Evolutionary conservation across 2,113 vertebrate species (phyloP).

Genomic region (Glaucidium brasilianum): DNA sequence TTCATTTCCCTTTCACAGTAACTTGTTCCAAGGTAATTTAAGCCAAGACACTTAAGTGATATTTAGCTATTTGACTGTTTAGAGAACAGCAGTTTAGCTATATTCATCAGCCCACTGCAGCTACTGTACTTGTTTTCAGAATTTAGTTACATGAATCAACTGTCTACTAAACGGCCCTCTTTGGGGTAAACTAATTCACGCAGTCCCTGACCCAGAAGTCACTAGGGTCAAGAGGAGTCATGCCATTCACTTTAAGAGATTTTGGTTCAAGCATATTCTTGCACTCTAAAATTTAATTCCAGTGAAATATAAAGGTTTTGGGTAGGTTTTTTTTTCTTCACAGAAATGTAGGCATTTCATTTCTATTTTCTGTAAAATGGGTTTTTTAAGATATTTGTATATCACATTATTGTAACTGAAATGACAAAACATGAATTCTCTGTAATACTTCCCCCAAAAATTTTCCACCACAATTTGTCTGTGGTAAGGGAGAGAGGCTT

Average conservation of each 20-base stretch:
- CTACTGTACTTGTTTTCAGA: slow-evolving; percentile 38
- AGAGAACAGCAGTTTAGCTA: slow-evolving; percentile 48
- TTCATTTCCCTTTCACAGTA: slow-evolving; percentile 64
- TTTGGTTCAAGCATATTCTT: not conserved
- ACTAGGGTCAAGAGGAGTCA: not conserved
- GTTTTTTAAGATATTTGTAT: not conserved
- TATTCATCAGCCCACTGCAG: slow-evolving; percentile 19
- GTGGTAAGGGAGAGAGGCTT: not conserved
- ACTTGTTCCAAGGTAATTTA: slow-evolving; percentile 65
- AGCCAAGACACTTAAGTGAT: slow-evolving; percentile 60
- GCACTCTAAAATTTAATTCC: not conserved
- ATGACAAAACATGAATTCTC: not conserved
- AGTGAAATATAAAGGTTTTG: not conserved
- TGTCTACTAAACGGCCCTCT: not conserved
- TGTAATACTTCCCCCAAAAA: not conserved
- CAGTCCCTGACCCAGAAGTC: not conserved
- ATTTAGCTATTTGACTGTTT: slow-evolving; percentile 62
- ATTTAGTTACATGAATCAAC: not conserved
- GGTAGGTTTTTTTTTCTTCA: not conserved
- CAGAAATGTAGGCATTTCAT: not conserved
- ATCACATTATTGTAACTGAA: not conserved
- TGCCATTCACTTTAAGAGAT: not conserved
- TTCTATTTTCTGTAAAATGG: not conserved
- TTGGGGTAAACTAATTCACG: not conserved
- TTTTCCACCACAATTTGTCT: not conserved